Evolutionary conservation across 2,888 invertebrate genomes (phyloP).

Genomic region (Drosophila recens): DNA sequence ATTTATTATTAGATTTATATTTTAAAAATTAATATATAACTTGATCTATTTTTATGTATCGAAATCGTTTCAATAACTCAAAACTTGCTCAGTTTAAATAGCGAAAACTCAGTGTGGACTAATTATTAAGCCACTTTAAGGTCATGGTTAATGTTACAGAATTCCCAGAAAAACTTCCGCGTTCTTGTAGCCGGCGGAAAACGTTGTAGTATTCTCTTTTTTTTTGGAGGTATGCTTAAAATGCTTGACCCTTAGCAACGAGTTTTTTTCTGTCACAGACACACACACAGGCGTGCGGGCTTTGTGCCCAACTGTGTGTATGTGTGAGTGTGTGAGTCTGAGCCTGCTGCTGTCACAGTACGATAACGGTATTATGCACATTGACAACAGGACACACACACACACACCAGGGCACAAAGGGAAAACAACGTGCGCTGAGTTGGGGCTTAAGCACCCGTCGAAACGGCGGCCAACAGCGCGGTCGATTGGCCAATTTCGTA

Average conservation of each 20-base stretch:
- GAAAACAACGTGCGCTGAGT: background rate
- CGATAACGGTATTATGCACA: constrained; percentile 79
- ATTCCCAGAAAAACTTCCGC: too few species aligned
- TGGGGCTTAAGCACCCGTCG: constrained; percentile 37
- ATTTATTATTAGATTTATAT: too few species aligned
- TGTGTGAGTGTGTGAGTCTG: constrained; percentile 7
- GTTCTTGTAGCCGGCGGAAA: background rate
- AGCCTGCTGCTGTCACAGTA: constrained; percentile 63
- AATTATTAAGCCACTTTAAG: background rate
- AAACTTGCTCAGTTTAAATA: background rate
- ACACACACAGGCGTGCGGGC: constrained; percentile 6
- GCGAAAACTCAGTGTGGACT: background rate
- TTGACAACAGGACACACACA: constrained; percentile 62
- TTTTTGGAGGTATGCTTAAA: constrained; percentile 53
- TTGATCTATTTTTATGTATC: too few species aligned
- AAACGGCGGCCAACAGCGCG: constrained; percentile 41
- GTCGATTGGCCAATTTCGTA: constrained; percentile 70
- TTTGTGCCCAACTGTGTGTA: constrained; percentile 15
- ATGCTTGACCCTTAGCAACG: constrained; percentile 51
- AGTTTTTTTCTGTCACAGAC: constrained; percentile 12
- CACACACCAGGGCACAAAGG: background rate
- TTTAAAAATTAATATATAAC: too few species aligned
- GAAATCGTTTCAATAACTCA: too few species aligned
- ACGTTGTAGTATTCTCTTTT: constrained; percentile 24
- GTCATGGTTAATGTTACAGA: background rate